Evolutionary conservation across 2,113 vertebrate genomes (phyloP).

Genomic region (Peromyscus leucopus): DNA sequence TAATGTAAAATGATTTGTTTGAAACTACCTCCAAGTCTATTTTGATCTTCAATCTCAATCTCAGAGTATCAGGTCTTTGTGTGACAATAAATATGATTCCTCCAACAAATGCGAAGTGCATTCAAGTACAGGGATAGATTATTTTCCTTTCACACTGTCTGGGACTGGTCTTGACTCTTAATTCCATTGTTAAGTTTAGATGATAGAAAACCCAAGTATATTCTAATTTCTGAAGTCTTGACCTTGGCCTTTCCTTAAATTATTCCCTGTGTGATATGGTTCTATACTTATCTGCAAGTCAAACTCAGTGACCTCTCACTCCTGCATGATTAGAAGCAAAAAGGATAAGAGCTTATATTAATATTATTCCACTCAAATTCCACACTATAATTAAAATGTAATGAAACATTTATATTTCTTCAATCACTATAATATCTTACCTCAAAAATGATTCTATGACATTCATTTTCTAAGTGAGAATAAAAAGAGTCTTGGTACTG

Average conservation of each 20-base stretch:
- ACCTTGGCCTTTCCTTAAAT: slow-evolving; percentile 41
- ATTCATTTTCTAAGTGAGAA: neutral
- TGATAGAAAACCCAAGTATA: slow-evolving; percentile 27
- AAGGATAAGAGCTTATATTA: slow-evolving; percentile 16
- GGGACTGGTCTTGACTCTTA: slow-evolving; percentile 28
- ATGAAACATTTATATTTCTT: slow-evolving; percentile 47
- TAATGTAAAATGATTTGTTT: neutral
- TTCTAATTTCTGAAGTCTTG: slow-evolving; percentile 60
- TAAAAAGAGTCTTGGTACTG: neutral
- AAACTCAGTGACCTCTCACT: slow-evolving; percentile 41
- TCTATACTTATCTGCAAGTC: slow-evolving; percentile 53
- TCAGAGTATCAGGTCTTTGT: neutral
- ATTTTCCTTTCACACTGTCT: neutral
- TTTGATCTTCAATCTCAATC: neutral
- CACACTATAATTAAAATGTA: slow-evolving; percentile 56
- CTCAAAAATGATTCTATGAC: slow-evolving; percentile 16
- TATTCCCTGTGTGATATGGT: neutral
- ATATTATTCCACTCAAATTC: slow-evolving; percentile 32
- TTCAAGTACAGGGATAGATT: neutral
- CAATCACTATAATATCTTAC: slow-evolving; percentile 26
- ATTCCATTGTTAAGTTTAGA: slow-evolving; percentile 33
- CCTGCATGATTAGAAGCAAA: slow-evolving; percentile 53
- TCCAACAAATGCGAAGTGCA: slow-evolving; percentile 13
- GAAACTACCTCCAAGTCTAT: slow-evolving; percentile 29
- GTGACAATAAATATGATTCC: neutral